A percentile compares a stretch with the other conserved stretches of the same genome.
phyloP scores from a whole-genome alignment of 2,888 invertebrate species.

The Mycalesis mineus region DNA sequence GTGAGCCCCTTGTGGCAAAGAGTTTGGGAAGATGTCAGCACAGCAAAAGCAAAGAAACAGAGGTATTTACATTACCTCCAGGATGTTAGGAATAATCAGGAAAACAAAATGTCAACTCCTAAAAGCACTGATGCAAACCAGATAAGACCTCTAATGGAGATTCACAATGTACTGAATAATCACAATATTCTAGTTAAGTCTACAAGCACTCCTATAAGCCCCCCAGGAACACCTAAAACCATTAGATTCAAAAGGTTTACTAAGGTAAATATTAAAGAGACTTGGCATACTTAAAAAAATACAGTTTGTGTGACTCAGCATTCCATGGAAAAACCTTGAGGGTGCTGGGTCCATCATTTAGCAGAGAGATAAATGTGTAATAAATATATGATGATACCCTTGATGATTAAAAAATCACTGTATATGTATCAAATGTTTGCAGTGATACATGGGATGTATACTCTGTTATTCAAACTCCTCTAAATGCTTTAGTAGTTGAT shows the following conservation, averaged over 20 bases:
- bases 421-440: too few species aligned
- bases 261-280: constrained; percentile 44
- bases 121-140: constrained; percentile 37
- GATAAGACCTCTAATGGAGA: constrained; percentile 51
- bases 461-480: too few species aligned
- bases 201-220: constrained; percentile 40
- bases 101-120: constrained; percentile 46
- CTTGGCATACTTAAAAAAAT: too few species aligned
- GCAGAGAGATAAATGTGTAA: too few species aligned
- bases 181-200: constrained; percentile 13
- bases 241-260: constrained; percentile 60
- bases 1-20: constrained; percentile 61
- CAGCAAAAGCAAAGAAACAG: constrained; percentile 46
- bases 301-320: too few species aligned
- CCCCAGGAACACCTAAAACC: constrained; percentile 62
- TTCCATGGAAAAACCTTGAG: too few species aligned
- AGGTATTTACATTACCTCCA: constrained; percentile 47
- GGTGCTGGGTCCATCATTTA: too few species aligned
- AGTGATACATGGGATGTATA: too few species aligned
- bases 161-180: constrained; percentile 51
- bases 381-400: too few species aligned
- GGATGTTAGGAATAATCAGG: constrained; percentile 57
- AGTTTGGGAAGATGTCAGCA: constrained; percentile 52
- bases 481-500: too few species aligned
- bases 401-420: too few species aligned